Base-by-base conservation (phyloP, 2,113 vertebrate genomes). In the Dunckerocampus dactyliophorus region DNA sequence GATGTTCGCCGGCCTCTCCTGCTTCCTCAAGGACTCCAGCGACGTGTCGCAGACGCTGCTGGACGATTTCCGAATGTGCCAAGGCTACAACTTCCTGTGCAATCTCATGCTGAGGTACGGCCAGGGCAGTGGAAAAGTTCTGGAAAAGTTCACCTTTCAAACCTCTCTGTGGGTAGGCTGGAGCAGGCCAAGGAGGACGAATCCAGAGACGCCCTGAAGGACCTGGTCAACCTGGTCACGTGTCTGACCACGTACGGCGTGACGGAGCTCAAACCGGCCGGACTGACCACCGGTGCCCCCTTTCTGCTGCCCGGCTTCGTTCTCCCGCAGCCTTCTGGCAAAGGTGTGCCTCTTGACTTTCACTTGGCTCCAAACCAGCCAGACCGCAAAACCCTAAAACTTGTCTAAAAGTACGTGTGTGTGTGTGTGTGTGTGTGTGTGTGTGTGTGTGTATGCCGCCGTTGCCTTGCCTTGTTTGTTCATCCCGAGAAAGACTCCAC, bases 21-120 rank as follows among this genome's bases (percentile, higher is more conserved):
- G 97, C 83, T 99, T 99, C 83, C 94, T 99, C 69, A 99, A 99
- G 87, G 97, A 99, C 84, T 99, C 97, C 76, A 98, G 97, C 74
- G 95, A 95, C 59, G 95, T 98, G 52, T 98, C 97, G 0, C 96
- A 98, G 84, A 96, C 94, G 0, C 89, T 99, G 59, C 69, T 99
- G 88, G 96, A 99, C 58, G 97, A 99, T 72, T 99, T 99, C 87
- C 90, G 97, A 80, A 95, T 95, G 93, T 98, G 97, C 87, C 97
- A 98, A 90, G 97, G 97, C 77, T 99, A 99, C 87, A 91, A 88
- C 63, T 99, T 98, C 85, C 95, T 99, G 62, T 95, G 92, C 59
- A 96, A 99, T 83, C 95, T 99, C 75, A 93, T 95, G 85, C 93
- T 99, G 89, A 96, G 95, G 97, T 98, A 57, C 90, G 4, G 0